A percentile compares a stretch with the other conserved stretches of the same genome.
Evolutionary conservation across 2,113 vertebrate genomes (phyloP).

Genomic region (Hippocampus comes): DNA sequence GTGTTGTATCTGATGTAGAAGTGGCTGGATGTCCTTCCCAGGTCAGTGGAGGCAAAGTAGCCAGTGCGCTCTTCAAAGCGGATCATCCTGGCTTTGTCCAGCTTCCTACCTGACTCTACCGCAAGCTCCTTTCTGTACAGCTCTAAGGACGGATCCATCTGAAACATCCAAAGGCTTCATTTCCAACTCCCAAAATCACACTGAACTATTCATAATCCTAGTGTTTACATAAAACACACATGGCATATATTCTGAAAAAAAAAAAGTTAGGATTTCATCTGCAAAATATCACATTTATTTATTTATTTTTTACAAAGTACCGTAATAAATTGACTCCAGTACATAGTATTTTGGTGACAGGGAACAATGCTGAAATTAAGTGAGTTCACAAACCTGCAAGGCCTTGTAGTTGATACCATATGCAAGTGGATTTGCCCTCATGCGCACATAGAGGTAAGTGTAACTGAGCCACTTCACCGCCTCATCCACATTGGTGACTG

Average conservation of each 20-base stretch:
- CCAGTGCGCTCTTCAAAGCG: conserved; percentile 95
- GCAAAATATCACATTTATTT: background rate
- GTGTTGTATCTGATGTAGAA: conserved; percentile 98
- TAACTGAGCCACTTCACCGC: conserved; percentile 99
- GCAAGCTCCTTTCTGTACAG: conserved; percentile 88
- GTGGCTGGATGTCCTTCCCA: conserved; percentile 94
- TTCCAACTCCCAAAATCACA: background rate
- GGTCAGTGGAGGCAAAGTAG: conserved; percentile 93
- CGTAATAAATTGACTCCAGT: background rate
- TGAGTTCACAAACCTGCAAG: conserved; percentile 78
- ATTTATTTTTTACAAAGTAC: background rate
- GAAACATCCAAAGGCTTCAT: conserved; percentile 8
- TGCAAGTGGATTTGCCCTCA: conserved; percentile 95
- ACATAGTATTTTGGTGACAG: background rate
- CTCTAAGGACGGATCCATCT: conserved; percentile 90
- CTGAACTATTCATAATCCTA: background rate
- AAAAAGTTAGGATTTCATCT: no score
- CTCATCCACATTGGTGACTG: conserved; percentile 96
- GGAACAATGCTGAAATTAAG: background rate
- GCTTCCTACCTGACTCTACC: conserved; percentile 85
- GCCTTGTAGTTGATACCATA: conserved; percentile 97
- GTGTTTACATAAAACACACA: background rate
- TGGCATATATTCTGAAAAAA: background rate
- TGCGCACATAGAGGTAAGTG: conserved; percentile 95
- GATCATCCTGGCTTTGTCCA: conserved; percentile 96